Conservation (phyloP, 2,888 invertebrate genomes). For the Nemapogon koenigi region DNA sequence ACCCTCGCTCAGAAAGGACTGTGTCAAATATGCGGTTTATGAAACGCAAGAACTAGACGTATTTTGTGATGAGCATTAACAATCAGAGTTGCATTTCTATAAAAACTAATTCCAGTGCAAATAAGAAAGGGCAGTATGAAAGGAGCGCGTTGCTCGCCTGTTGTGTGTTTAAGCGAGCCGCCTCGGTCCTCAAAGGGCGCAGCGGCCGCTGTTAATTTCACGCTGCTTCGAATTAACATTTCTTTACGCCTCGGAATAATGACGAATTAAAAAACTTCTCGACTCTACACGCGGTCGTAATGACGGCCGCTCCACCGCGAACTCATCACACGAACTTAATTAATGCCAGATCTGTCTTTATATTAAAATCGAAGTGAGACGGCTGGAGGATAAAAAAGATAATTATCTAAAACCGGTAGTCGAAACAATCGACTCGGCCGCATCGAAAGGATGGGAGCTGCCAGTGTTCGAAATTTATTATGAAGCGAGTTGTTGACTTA, state of each 20-base stretch:
- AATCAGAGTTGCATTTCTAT: constrained; percentile 25
- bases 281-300: constrained; percentile 56
- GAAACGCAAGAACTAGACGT: too few relatives aligned
- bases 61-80: too few relatives aligned
- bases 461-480: background rate
- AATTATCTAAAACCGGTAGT: constrained; percentile 47
- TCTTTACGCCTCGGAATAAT: constrained; percentile 66
- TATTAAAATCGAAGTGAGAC: constrained; percentile 48
- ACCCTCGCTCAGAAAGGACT: too few relatives aligned
- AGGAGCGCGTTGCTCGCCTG: constrained; percentile 51
- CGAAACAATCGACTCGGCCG: constrained; percentile 48
- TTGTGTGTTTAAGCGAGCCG: constrained; percentile 61
- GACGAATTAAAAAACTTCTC: constrained; percentile 62
- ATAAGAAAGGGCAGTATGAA: constrained; percentile 53
- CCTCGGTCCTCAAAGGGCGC: constrained; percentile 56
- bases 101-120: constrained; percentile 56
- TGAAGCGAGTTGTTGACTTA: background rate
- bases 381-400: constrained; percentile 23
- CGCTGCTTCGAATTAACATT: constrained; percentile 67
- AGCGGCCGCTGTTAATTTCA: constrained; percentile 64
- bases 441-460: constrained; percentile 30
- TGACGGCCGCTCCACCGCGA: constrained; percentile 44
- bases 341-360: constrained; percentile 62
- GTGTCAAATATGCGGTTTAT: too few relatives aligned
- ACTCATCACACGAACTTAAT: constrained; percentile 61